Conservation (phyloP, 2,888 invertebrate genomes). For the Lepetodrilus schrolli region DNA sequence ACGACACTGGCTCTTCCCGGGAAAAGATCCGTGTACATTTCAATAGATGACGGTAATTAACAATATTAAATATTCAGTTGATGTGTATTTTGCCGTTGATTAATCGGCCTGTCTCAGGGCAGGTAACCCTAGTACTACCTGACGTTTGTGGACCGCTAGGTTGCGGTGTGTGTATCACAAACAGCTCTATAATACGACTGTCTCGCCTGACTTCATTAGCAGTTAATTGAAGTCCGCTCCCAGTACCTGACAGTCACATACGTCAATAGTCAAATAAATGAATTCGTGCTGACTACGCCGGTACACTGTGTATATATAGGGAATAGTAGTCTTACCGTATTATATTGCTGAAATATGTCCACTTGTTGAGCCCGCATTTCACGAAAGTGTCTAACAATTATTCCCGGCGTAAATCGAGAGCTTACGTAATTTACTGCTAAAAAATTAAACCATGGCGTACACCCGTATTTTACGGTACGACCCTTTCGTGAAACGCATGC, state of each 20-base stretch:
- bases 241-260: not conserved
- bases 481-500: too few species aligned
- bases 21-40: not conserved
- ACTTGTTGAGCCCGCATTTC: too few species aligned
- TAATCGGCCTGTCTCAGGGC: not conserved
- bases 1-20: not conserved
- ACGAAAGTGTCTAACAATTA: too few species aligned
- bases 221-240: slow-evolving; percentile 5
- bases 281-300: not conserved
- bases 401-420: too few species aligned
- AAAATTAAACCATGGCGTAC: too few species aligned
- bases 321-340: too few species aligned
- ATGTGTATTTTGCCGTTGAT: slow-evolving; percentile 17
- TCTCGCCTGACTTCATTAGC: slow-evolving; percentile 10
- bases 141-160: too few species aligned
- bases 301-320: too few species aligned
- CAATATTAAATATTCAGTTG: not conserved
- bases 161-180: not conserved
- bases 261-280: not conserved
- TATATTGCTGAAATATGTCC: too few species aligned
- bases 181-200: not conserved
- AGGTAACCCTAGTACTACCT: slow-evolving; percentile 4
- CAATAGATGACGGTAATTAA: slow-evolving; percentile 15
- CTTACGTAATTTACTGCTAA: too few species aligned
- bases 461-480: too few species aligned